These are phyloP conservation scores for Ptiloglossa arizonensis DNA, from an alignment of 1,140 invertebrate species.

Conservation along the genomic window DNA sequence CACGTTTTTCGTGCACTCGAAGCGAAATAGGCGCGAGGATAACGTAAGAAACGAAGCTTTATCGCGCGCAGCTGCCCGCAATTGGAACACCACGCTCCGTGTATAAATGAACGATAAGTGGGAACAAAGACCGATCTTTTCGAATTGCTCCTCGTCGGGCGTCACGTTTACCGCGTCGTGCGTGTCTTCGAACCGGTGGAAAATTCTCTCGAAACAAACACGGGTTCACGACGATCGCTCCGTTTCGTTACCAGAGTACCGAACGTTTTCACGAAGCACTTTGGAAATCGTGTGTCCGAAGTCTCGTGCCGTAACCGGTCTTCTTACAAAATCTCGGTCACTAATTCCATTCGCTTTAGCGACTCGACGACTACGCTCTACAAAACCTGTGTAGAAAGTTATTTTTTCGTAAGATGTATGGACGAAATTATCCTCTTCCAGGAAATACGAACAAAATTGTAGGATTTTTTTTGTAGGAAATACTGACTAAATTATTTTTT, in stretches of 20 bases:
- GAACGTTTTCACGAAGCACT: neutral
- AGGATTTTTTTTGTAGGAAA: no score
- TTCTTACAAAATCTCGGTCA: conserved; percentile 60
- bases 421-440: no score
- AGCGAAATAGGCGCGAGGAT: neutral
- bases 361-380: neutral
- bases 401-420: neutral
- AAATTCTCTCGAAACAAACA: neutral
- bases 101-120: conserved; percentile 39
- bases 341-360: conserved; percentile 16
- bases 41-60: conserved; percentile 15
- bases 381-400: conserved; percentile 4
- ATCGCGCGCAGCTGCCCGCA: conserved; percentile 21
- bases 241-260: neutral
- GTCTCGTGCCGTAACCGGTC: conserved; percentile 28
- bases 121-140: conserved; percentile 46
- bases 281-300: conserved; percentile 16
- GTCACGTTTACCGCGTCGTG: neutral
- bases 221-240: neutral
- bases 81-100: conserved; percentile 1
- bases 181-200: neutral
- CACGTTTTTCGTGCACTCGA: no score
- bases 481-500: no score
- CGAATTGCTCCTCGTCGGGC: neutral
- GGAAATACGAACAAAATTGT: no score